phyloP scores from a whole-genome alignment of 1,140 invertebrate genomes.

The Agrilus planipennis region DNA sequence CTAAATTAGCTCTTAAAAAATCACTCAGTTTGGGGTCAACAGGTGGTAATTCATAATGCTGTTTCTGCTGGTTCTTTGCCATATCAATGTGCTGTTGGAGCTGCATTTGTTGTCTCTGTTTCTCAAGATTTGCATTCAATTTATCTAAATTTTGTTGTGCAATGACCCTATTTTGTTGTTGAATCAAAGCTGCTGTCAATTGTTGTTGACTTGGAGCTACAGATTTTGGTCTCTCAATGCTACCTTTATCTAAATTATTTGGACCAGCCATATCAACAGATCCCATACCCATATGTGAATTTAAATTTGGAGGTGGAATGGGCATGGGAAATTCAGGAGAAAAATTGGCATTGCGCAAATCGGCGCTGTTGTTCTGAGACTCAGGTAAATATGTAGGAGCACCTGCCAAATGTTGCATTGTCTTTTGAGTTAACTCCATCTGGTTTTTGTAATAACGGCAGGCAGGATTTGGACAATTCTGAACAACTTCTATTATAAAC shows the following conservation, averaged over 20 bases:
- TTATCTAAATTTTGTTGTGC: conserved; percentile 45
- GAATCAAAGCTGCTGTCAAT: conserved; percentile 42
- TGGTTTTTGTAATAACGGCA: conserved; percentile 78
- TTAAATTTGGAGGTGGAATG: conserved; percentile 14
- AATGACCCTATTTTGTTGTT: conserved; percentile 43
- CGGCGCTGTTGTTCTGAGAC: conserved; percentile 22
- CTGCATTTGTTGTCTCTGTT: conserved; percentile 39
- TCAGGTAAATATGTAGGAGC: conserved; percentile 30
- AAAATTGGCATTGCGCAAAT: conserved; percentile 21
- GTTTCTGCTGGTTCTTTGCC: conserved; percentile 26
- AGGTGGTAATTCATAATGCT: conserved; percentile 35
- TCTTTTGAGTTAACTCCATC: conserved; percentile 54
- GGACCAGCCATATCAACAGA: conserved; percentile 29
- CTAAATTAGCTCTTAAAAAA: conserved; percentile 51
- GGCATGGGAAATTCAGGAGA: conserved; percentile 19
- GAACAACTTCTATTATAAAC: conserved; percentile 75
- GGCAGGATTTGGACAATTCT: conserved; percentile 74
- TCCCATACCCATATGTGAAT: conserved; percentile 20
- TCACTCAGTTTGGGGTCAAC: conserved; percentile 46
- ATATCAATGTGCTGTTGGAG: conserved; percentile 27
- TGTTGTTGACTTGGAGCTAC: conserved; percentile 33
- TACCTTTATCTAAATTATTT: conserved; percentile 26
- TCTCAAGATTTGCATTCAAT: conserved; percentile 41
- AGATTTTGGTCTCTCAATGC: conserved; percentile 29
- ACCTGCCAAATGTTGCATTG: conserved; percentile 37